Percentiles rank a stretch among this genome's conserved stretches.
Conservation (phyloP, 1,140 invertebrate species). For the Aphaenogaster rudis region DNA sequence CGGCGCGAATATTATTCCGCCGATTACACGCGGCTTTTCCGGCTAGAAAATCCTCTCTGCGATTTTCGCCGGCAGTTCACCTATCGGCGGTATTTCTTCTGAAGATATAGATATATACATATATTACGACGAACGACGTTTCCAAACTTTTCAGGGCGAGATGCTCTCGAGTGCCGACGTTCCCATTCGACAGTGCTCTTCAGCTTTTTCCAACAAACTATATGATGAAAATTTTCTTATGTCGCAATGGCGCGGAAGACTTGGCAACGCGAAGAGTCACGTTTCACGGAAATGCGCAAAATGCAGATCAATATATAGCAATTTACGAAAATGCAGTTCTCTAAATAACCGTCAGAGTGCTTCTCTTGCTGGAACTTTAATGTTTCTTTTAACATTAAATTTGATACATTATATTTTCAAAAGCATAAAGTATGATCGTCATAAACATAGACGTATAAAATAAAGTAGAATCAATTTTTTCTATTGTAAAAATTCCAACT, state of each 20-base stretch:
- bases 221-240: conserved; percentile 31
- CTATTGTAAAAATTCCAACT: neutral
- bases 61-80: conserved; percentile 49
- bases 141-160: conserved; percentile 16
- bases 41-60: conserved; percentile 20
- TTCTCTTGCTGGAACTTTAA: neutral
- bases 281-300: conserved; percentile 25
- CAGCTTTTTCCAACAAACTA: neutral
- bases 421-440: neutral
- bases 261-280: conserved; percentile 23
- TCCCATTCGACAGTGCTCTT: conserved; percentile 5
- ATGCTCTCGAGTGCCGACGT: neutral
- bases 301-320: conserved; percentile 7
- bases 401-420: neutral
- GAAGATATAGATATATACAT: conserved; percentile 22
- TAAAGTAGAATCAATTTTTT: neutral
- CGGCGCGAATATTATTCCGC: conserved; percentile 50
- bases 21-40: conserved; percentile 50
- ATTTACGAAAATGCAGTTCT: conserved; percentile 11
- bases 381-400: neutral
- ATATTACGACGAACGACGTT: conserved; percentile 16
- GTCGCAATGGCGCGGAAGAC: conserved; percentile 2
- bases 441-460: neutral
- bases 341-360: conserved; percentile 3
- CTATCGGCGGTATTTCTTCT: neutral